Evolutionary conservation across 2,888 invertebrate genomes (phyloP).

Genomic region (Melolontha melolontha): DNA sequence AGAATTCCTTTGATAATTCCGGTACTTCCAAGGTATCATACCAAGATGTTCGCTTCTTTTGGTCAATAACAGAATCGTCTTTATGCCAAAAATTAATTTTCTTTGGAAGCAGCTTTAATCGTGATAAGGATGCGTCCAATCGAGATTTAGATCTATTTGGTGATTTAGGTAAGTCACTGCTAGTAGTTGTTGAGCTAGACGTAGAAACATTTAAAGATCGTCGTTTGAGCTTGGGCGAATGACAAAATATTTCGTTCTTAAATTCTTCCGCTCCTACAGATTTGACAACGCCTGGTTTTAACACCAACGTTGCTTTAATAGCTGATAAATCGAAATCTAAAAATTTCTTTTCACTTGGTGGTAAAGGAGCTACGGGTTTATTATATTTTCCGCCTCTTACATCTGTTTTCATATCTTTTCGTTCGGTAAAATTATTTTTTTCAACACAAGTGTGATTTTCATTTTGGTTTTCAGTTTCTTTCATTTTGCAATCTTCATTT

Average conservation of each 20-base stretch:
- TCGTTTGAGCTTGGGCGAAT: constrained; percentile 59
- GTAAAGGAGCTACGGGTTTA: constrained; percentile 68
- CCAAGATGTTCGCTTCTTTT: constrained; percentile 54
- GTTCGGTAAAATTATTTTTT: neutral
- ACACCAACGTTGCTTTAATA: constrained; percentile 67
- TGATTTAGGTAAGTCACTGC: constrained; percentile 43
- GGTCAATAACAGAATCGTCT: constrained; percentile 57
- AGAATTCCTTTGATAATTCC: constrained; percentile 52
- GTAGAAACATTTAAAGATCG: constrained; percentile 51
- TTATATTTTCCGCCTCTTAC: constrained; percentile 67
- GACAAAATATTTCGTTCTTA: constrained; percentile 52
- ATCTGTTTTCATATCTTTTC: constrained; percentile 23
- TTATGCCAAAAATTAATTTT: constrained; percentile 72
- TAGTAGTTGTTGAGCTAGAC: constrained; percentile 39
- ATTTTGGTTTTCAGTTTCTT: neutral
- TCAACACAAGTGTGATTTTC: neutral
- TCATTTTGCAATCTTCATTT: neutral
- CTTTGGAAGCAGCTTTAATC: constrained; percentile 68
- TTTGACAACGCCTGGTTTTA: constrained; percentile 66
- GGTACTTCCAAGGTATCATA: constrained; percentile 50
- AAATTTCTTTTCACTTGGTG: constrained; percentile 55
- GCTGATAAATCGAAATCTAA: constrained; percentile 50
- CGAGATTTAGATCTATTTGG: constrained; percentile 51
- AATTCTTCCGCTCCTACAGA: constrained; percentile 52
- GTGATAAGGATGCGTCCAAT: constrained; percentile 48